Evolutionary conservation across 1,140 invertebrate genomes (phyloP), one percentile per base, ranked within the genome.

Genomic region (Riptortus pedestris): DNA sequence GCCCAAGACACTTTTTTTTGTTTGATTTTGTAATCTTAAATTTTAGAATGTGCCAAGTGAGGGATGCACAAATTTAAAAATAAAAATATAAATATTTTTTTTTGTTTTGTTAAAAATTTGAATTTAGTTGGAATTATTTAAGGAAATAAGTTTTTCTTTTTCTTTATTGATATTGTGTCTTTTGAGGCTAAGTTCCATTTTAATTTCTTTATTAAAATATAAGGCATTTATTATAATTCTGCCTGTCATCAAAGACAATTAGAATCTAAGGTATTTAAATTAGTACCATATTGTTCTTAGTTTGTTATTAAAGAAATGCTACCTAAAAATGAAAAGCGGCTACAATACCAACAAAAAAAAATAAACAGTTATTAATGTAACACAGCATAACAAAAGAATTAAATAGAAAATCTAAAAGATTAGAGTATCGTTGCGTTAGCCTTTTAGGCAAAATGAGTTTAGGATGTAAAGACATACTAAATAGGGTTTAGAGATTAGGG

Each of bases 161-260:
- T 38, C 14, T 7, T 38, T 38, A 38, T 5, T 38, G 14, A 38
- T 38, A 38, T 38, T 38, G 31, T 38, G 31, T 38, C 31, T 38
- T 38, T 7, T 5, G 14, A 38, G 31, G 31, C 22, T 55, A 26
- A 7, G 26, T 55, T 55, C 24, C 51, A 9, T 24, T 55, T 55
- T 55, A 20, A 22, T 55, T 55, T 24, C 4, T 14, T 55, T 18
- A 38, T 7, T 14, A 7, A 38, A 11, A 55, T 55, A 7, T 18
- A 24, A 55, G 51, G 51, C 51, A 55, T 55, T 55, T 55, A 55
- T 55, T 55, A 55, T 24, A 55, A 27, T 55, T 55, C 24, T 20
- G 51, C 51, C 51, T 55, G 51, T 55, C 51, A 55, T 55, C 24
- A 55, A 55, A 55, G 51, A 55, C 51, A 55, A 7, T 55, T 55